Base-by-base conservation (phyloP, 2,888 invertebrate species). In the Caenorhabditis uteleia region DNA sequence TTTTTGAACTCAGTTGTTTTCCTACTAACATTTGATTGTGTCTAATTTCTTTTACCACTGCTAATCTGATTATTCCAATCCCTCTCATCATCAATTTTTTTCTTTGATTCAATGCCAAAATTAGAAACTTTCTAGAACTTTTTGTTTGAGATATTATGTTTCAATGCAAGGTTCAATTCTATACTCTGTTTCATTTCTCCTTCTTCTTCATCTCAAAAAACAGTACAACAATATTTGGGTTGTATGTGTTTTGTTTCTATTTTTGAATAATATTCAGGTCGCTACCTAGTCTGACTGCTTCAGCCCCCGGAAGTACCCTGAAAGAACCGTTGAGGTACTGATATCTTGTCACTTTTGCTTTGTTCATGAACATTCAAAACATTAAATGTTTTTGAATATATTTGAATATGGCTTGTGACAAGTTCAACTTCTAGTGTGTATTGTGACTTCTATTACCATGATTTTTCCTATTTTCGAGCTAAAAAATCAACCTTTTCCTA, bases 261-360 rank as follows among this genome's bases (percentile, higher is more conserved):
- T 50, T 48, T 49, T 25, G 33, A 38, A 47, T 23, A 45, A 48
- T 45, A 53, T 71, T 64, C 68, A 74, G 74, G 64, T 75, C 75
- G 44, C 69, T 75, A 44, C 75, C 76, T 57, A 74, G 74, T 66
- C 74, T 79, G 54, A 74, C 73, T 57, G 70, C 69, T 51, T 70
- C 74, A 46, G 70, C 74, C 50, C 71, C 74, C 61, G 74, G 74
- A 62, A 71, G 62, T 56, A 61, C 75, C 36, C 65, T 76, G 57
- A 75, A 74, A 50, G 73, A 76, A 54, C 75, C 77, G 50, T 60
- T 76, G 42, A 76, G 75, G 75, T 76, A 73, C 65, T 55, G 47
- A 50, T 48, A 49, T 25, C 26, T 27, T n/a, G 8, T 29, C 31
- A 29, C 7, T 10, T 29, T 10, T 29, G 31, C 31, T 29, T 7